phyloP scores from a whole-genome alignment of 2,797 vertebrate species.

The Synanceia verrucosa region DNA sequence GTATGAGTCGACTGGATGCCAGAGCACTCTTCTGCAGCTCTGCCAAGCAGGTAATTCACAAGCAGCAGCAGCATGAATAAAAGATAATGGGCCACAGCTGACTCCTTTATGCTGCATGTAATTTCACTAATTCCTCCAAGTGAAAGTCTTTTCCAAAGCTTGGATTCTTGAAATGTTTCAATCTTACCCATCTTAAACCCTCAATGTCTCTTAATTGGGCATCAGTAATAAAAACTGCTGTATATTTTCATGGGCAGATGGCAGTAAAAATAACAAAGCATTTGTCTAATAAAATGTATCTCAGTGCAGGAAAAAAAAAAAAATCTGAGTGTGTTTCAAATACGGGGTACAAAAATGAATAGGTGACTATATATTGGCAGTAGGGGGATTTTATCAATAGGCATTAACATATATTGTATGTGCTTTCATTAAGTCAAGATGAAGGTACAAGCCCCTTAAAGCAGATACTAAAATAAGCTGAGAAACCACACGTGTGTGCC shows the following conservation, averaged over 20 bases:
- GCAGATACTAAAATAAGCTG: constrained; percentile 51
- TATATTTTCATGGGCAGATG: constrained; percentile 61
- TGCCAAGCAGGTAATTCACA: constrained; percentile 85
- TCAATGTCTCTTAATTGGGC: constrained; percentile 50
- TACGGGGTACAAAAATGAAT: constrained; percentile 55
- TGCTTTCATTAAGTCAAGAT: constrained; percentile 59
- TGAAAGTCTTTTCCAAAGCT: constrained; percentile 63
- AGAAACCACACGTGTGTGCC: constrained; percentile 66
- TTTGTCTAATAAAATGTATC: constrained; percentile 55
- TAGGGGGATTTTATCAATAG: constrained; percentile 46
- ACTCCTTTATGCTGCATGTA: constrained; percentile 78
- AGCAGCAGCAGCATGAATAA: constrained; percentile 83
- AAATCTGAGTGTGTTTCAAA: constrained; percentile 44
- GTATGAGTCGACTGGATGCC: constrained; percentile 72
- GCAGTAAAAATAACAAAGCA: constrained; percentile 42
- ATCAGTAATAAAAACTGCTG: constrained; percentile 33
- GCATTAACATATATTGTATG: constrained; percentile 53
- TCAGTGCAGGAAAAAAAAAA: constrained; percentile 29
- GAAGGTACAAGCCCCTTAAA: constrained; percentile 51
- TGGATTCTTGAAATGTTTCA: constrained; percentile 52
- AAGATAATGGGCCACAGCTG: constrained; percentile 81
- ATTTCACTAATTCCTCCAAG: constrained; percentile 75
- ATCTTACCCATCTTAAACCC: constrained; percentile 42
- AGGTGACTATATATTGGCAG: constrained; percentile 35
- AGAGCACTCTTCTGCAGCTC: constrained; percentile 80